Conservation (phyloP, 2,888 invertebrate genomes). For the Melolontha melolontha region DNA sequence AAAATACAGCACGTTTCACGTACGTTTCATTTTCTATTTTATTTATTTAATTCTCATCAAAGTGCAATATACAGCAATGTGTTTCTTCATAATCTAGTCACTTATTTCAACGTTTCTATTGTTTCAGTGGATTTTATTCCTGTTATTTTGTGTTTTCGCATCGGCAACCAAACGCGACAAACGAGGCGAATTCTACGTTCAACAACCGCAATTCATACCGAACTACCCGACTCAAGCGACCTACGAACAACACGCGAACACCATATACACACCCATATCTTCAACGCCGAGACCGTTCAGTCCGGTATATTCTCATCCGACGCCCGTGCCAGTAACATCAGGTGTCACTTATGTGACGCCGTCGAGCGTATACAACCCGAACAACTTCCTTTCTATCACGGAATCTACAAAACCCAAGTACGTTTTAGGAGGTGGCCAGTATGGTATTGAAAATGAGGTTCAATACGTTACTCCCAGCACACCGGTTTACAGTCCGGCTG, state of each 20-base stretch:
- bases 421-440: constrained; percentile 8
- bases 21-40: too few species aligned
- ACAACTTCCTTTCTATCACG: constrained; percentile 29
- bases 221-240: not conserved
- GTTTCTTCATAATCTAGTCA: too few species aligned
- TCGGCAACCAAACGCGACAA: constrained; percentile 19
- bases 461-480: constrained; percentile 15
- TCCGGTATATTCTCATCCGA: constrained; percentile 5
- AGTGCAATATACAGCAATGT: too few species aligned
- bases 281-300: constrained; percentile 10
- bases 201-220: constrained; percentile 11
- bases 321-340: constrained; percentile 10
- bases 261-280: not conserved
- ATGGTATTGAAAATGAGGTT: not conserved
- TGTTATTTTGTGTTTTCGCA: too few species aligned
- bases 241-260: not conserved
- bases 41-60: too few species aligned
- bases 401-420: constrained; percentile 22
- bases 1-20: too few species aligned
- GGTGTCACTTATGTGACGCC: constrained; percentile 1
- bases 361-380: not conserved
- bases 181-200: constrained; percentile 18
- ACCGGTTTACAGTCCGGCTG: not conserved
- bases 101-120: too few species aligned
- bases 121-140: too few species aligned